Conservation (phyloP, 2,888 invertebrate genomes). For the Diaperis boleti region DNA sequence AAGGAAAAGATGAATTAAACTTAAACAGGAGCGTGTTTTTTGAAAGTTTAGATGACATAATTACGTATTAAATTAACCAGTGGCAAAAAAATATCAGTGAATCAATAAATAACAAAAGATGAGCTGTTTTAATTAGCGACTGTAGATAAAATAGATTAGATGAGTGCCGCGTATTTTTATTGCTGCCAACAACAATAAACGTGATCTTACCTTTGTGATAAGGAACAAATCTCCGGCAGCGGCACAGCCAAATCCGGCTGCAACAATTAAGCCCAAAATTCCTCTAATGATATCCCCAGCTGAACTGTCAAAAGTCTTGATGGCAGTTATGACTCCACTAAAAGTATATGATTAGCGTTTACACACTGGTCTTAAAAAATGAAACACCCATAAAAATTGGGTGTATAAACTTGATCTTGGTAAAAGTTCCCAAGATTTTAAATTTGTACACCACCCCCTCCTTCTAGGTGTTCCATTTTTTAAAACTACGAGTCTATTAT, state of each 20-base stretch:
- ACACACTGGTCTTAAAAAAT: too few relatives aligned
- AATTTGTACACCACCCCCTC: too few relatives aligned
- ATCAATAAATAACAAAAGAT: conserved; percentile 5
- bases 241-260: conserved; percentile 81
- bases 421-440: too few relatives aligned
- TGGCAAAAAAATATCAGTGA: too few relatives aligned
- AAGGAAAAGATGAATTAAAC: too few relatives aligned
- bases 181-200: neutral
- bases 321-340: conserved; percentile 85
- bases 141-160: neutral
- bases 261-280: conserved; percentile 82
- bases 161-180: neutral
- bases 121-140: neutral
- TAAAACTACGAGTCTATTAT: too few relatives aligned
- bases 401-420: too few relatives aligned
- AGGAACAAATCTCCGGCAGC: conserved; percentile 84
- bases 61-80: too few relatives aligned
- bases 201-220: conserved; percentile 86
- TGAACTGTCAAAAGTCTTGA: conserved; percentile 71
- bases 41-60: too few relatives aligned
- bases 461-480: too few relatives aligned
- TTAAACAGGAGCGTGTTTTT: too few relatives aligned
- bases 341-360: conserved; percentile 55
- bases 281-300: conserved; percentile 77
- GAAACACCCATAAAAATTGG: too few relatives aligned